A percentile compares a stretch with the other conserved stretches of the same genome.
phyloP scores from a whole-genome alignment of 2,113 vertebrate species.

The Forbesichthys papilliferus region DNA sequence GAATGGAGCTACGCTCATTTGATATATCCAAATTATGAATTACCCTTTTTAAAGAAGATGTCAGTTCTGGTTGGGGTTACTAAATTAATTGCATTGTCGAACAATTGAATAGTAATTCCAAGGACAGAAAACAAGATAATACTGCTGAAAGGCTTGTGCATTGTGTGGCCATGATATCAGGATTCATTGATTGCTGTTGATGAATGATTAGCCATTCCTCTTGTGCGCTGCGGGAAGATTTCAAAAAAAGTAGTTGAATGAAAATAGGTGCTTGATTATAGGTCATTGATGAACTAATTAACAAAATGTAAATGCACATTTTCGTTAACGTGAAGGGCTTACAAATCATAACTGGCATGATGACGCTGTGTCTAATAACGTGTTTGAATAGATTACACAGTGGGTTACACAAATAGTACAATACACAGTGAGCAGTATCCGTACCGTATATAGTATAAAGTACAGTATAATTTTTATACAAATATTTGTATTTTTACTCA shows the following conservation, averaged over 20 bases:
- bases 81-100: too few species aligned
- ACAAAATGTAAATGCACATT: constrained; percentile 20
- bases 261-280: constrained; percentile 23
- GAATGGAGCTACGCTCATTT: constrained; percentile 20
- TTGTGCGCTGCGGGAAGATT: constrained; percentile 10
- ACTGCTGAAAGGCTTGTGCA: not conserved
- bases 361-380: constrained; percentile 3
- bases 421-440: not conserved
- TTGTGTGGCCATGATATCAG: constrained; percentile 4
- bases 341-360: constrained; percentile 18
- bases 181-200: not conserved
- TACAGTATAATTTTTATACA: too few species aligned
- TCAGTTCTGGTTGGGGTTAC: too few species aligned
- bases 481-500: not conserved
- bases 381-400: constrained; percentile 17
- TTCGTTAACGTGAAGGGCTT: constrained; percentile 12
- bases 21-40: constrained; percentile 7
- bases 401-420: not conserved
- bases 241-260: constrained; percentile 1
- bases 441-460: not conserved
- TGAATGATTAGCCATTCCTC: constrained; percentile 23
- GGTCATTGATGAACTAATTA: constrained; percentile 45
- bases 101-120: too few species aligned
- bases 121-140: too few species aligned
- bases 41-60: not conserved